Evolutionary conservation across 92 coral and sea anemone genomes (phyloP), one percentile per base, ranked within the genome.

Genomic region (Parazoanthus swiftii): DNA sequence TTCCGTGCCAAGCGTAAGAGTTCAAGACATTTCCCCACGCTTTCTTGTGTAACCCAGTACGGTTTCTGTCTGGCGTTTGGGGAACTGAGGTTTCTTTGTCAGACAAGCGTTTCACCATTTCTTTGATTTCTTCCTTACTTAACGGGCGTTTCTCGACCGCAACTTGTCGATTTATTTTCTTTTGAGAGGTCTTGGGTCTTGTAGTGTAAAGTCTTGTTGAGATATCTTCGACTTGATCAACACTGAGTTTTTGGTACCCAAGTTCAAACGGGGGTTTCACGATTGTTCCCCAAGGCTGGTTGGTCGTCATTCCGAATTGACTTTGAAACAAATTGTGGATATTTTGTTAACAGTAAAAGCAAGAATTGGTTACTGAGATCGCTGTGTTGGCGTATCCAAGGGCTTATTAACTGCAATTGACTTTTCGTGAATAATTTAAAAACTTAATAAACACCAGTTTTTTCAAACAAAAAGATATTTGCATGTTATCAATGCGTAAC

Each of bases 1-100:
- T 77, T 15, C 99, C 99, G 71, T 96, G 86, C 99, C 99, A 96
- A 3, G 99, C 99, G 42, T 96, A 95, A 9, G 99, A 96, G 82
- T 96, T 96, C 73, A 96, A 86, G 23, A 90, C 93, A 66, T 85
- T 93, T 0, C 99, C 99, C 98, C 98, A 96, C 46, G 91, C 93
- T 43, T 93, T 93, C 92, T 87, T 95, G 79, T 90, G 92, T 67
- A 76, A 85, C 13, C 96, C 93, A 46, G 92, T 88, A 67, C 99
- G 87, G 36, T 85, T 89, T 33, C 90, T 90, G 59, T 96, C 99
- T 0, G 99, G 98, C 10, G 99, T 96, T 48, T 89, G 91, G 13
- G 87, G 85, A 25, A 93, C 74, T 74, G 91, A 92, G 5, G 87
- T 89, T 72, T 95, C 95, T 74, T 95, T 96, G 82, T 96, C 91